phyloP scores from a whole-genome alignment of 2,113 vertebrate species.

The Meleagris gallopavo region DNA sequence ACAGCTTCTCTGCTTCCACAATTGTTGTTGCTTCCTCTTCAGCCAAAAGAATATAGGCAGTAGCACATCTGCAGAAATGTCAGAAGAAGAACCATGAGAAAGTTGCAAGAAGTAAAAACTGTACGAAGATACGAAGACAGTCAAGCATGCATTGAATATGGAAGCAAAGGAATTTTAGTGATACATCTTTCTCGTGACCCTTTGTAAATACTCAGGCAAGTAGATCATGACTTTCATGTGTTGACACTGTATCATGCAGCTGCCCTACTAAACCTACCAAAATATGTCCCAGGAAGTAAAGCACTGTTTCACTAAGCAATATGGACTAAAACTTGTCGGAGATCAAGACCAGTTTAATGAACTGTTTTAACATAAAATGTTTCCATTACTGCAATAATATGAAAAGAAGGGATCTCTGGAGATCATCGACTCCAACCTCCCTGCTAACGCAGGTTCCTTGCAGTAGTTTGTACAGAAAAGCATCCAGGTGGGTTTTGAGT shows the following conservation, averaged over 20 bases:
- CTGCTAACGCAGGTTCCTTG: not conserved
- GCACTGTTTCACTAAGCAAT: not conserved
- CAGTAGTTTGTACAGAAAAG: not conserved
- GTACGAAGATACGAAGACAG: not conserved
- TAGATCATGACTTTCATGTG: not conserved
- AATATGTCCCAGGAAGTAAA: not conserved
- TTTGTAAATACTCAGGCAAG: not conserved
- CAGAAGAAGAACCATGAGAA: constrained; percentile 22
- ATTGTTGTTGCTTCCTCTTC: constrained; percentile 98
- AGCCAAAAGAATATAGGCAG: constrained; percentile 95
- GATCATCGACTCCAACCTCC: not conserved
- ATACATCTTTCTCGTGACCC: not conserved
- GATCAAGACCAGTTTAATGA: not conserved
- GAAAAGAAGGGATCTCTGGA: not conserved
- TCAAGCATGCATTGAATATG: not conserved
- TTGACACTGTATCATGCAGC: not conserved
- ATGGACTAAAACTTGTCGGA: not conserved
- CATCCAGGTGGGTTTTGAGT: not conserved
- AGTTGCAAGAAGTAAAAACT: not conserved
- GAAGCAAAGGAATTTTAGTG: not conserved
- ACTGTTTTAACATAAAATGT: not conserved
- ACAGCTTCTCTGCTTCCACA: constrained; percentile 95
- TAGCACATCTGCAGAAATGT: constrained; percentile 88
- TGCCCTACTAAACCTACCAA: not conserved
- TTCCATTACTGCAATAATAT: not conserved